Evolutionary conservation across 1,140 invertebrate genomes (phyloP), one percentile per base, ranked within the genome.

Genomic region (Drepana arcuata): DNA sequence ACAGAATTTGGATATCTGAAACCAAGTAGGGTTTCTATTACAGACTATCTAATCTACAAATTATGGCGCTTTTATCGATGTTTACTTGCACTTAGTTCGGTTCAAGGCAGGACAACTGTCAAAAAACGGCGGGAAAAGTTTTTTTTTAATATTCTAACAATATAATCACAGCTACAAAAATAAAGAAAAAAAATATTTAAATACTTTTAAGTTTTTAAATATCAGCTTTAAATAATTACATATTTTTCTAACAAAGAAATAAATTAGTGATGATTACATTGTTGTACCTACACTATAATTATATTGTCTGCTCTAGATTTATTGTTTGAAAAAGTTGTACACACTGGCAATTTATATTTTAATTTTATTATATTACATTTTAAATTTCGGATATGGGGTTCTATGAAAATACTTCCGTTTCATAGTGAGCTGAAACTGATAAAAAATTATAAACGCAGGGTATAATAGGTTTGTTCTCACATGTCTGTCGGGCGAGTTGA

Each of bases 1-100:
- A 35, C 69, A 67, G 41, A 80, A 71, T 16, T 54, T 63, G 2
- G 69, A 59, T 21, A 80, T 62, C 75, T 80, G 52, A 14, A 41
- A 40, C n/a, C n/a, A n/a, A n/a, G n/a, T 33, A 27, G 2, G n/a
- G 0, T 10, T 10, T 30, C 4, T 5, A 21, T 21, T 21, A 21
- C 4, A 5, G 9, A 21, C 9, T 5, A 21, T 21, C 4, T 21
- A 21, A 4, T 21, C 9, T 4, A 5, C 4, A 21, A 21, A 21
- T 21, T 9, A 21, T 21, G 4, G 4, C 9, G 4, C 18, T 4
- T 4, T 21, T 21, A 9, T 21, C 18, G 18, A 4, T 21, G 18
- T 21, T 5, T 9, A 21, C 4, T 9, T 21, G 18, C 18, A 21
- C 4, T 5, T 9, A 21, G 18, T 21, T 5, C 18, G 4, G 18